These are phyloP conservation scores for Anthoscopus minutus DNA, from an alignment of 2,113 vertebrate species.

Conservation along the genomic window DNA sequence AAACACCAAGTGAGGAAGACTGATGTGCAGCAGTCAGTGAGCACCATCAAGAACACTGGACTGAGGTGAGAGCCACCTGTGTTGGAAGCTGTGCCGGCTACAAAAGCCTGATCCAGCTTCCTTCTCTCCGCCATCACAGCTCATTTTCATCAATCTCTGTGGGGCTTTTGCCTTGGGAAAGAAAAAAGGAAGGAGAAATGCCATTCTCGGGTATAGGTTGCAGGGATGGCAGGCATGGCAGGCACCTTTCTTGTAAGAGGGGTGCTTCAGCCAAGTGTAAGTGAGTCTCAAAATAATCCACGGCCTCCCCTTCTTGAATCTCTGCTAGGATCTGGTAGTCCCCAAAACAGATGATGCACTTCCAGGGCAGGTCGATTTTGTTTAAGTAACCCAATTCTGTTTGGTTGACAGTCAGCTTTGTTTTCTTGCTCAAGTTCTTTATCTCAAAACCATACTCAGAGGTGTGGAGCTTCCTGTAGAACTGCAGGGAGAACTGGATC, in stretches of 20 bases:
- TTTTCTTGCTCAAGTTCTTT: constrained; percentile 89
- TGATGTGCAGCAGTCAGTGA: neutral
- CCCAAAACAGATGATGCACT: constrained; percentile 78
- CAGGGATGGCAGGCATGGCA: constrained; percentile 2
- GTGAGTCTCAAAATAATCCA: constrained; percentile 78
- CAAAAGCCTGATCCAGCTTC: neutral
- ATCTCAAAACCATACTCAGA: constrained; percentile 74
- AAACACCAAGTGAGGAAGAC: neutral
- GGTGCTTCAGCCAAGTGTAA: constrained; percentile 72
- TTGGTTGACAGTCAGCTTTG: constrained; percentile 70
- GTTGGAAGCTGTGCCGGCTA: neutral
- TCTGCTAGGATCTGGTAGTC: constrained; percentile 82
- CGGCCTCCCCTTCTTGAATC: constrained; percentile 75
- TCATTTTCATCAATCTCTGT: constrained; percentile 73
- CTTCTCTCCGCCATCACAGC: neutral
- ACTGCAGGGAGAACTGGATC: constrained; percentile 79
- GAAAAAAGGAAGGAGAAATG: neutral
- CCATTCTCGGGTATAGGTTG: constrained; percentile 21
- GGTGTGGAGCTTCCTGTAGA: constrained; percentile 73
- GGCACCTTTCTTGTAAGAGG: constrained; percentile 71
- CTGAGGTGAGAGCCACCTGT: neutral
- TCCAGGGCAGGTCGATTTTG: constrained; percentile 75
- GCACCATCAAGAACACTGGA: neutral
- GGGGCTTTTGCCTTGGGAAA: constrained; percentile 2
- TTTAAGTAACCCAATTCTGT: constrained; percentile 77